These are phyloP conservation scores for cattle (Bos taurus) DNA, from an alignment of 2,113 vertebrate species.

Conservation along the genomic window ARS-UCD2.0 NC_037338.1:70609001-70609500, in stretches of 20 bases:
- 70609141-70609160: background rate
- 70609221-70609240: background rate
- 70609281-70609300: background rate
- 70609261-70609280: background rate
- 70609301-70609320: fast-evolving
- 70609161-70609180: background rate
- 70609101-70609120: background rate
- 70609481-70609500: background rate
- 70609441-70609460: background rate
- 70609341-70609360: fast-evolving
- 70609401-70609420: background rate
- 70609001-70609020: background rate
- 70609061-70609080: background rate
- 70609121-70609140: background rate
- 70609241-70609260: background rate
- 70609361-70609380: background rate
- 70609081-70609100: background rate
- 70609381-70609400: background rate
- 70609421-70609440: background rate
- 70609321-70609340: background rate
- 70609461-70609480: background rate
- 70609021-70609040: background rate
- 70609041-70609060: background rate
- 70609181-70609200: background rate
- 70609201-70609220: background rate